phyloP scores from a whole-genome alignment of 2,113 vertebrate species.

The Oreotrochilus melanogaster region DNA sequence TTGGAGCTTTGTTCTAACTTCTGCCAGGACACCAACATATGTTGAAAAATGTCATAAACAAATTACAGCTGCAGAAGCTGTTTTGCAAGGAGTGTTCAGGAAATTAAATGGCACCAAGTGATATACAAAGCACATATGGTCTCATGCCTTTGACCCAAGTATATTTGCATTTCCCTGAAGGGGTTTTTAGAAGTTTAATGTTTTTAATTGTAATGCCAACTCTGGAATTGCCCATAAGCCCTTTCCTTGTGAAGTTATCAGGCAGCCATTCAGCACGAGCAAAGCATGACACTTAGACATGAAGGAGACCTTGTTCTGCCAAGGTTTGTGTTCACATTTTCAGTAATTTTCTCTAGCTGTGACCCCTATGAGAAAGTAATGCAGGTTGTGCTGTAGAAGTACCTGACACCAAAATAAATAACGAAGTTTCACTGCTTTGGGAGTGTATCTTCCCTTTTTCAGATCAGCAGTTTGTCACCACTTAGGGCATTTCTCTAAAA shows the following conservation, averaged over 20 bases:
- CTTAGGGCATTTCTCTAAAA: background rate
- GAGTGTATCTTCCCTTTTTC: background rate
- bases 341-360: background rate
- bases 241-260: background rate
- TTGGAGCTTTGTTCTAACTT: background rate
- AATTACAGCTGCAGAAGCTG: background rate
- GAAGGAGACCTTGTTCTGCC: background rate
- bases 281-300: background rate
- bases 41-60: background rate
- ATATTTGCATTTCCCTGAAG: background rate
- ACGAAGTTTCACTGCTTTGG: background rate
- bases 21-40: background rate
- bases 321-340: background rate
- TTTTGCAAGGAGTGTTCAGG: background rate
- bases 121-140: fast-evolving
- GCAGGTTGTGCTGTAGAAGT: background rate
- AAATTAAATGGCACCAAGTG: background rate
- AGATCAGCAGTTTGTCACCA: background rate
- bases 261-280: background rate
- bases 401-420: background rate
- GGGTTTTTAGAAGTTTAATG: background rate
- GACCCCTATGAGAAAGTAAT: background rate
- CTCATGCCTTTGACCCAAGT: background rate
- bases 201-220: background rate
- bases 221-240: background rate